These are phyloP conservation scores for Pammene aurita DNA, from an alignment of 2,888 invertebrate genomes.

Conservation along the genomic window DNA sequence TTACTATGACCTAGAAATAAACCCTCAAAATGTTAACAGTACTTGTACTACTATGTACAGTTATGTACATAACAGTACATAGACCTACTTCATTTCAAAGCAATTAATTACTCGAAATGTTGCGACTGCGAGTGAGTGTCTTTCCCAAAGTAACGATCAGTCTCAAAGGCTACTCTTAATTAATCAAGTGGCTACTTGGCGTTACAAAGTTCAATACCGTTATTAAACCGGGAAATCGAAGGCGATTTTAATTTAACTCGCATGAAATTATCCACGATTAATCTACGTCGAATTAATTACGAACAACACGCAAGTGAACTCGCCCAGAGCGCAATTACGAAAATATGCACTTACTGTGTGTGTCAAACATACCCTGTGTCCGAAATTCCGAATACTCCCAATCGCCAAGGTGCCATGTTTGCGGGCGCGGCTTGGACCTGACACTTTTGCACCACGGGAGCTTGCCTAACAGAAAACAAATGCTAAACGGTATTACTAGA, in stretches of 20 bases:
- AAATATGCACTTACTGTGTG: slow-evolving; percentile 25
- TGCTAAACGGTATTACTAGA: background rate
- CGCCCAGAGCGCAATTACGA: slow-evolving; percentile 23
- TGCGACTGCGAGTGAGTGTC: slow-evolving; percentile 2
- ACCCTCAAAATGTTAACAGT: background rate
- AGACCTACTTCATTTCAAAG: background rate
- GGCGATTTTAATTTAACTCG: slow-evolving; percentile 21
- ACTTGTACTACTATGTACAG: no score
- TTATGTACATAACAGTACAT: background rate
- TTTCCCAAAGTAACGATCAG: slow-evolving; percentile 2
- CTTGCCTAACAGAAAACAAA: background rate
- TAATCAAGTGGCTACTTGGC: slow-evolving; percentile 5
- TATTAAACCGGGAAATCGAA: slow-evolving; percentile 20
- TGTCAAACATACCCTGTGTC: background rate
- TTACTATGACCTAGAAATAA: no score
- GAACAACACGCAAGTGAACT: slow-evolving; percentile 21
- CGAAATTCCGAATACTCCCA: background rate
- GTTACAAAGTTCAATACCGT: slow-evolving; percentile 22
- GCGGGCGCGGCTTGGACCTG: slow-evolving; percentile 13
- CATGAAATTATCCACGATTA: slow-evolving; percentile 33
- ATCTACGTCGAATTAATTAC: slow-evolving; percentile 33
- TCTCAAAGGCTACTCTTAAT: slow-evolving; percentile 11
- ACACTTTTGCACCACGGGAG: slow-evolving; percentile 23
- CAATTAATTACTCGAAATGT: background rate
- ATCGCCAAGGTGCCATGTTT: slow-evolving; percentile 29